Percentiles rank a stretch among this genome's conserved stretches.
These are phyloP conservation scores for Octopus sinensis DNA, from an alignment of 1,140 invertebrate species.

Conservation along the genomic window DNA sequence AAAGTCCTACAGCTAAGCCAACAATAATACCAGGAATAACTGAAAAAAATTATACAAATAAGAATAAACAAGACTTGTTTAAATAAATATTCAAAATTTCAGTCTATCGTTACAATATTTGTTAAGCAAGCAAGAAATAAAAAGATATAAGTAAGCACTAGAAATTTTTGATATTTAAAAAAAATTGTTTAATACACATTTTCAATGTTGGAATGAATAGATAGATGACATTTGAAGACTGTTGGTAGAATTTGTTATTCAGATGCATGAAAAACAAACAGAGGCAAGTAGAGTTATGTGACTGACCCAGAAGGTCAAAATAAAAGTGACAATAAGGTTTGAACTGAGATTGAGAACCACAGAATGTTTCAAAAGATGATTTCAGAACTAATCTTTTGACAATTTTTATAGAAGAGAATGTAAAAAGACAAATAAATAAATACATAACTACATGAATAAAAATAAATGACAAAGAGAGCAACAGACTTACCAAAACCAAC, in stretches of 20 bases:
- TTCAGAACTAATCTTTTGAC: no score
- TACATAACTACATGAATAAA: background rate
- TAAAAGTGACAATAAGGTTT: background rate
- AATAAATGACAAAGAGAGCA: background rate
- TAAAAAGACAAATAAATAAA: background rate
- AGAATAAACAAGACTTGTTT: no score
- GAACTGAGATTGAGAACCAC: background rate
- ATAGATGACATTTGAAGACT: no score
- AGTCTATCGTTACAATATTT: no score
- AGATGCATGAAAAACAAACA: no score
- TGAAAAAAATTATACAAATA: conserved; percentile 31
- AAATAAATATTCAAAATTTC: no score
- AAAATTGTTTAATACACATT: no score
- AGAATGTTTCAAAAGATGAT: background rate
- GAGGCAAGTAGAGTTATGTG: no score
- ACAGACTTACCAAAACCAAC: conserved; percentile 76
- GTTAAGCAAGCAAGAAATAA: no score
- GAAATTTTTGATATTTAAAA: background rate
- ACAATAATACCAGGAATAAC: conserved; percentile 85
- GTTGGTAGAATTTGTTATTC: no score
- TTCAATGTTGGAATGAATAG: no score
- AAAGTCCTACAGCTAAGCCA: conserved; percentile 83
- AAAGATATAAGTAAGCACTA: background rate
- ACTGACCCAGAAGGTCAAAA: background rate
- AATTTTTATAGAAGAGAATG: no score